Conservation (phyloP, 2,888 invertebrate species). For the Platycheirus albimanus region DNA sequence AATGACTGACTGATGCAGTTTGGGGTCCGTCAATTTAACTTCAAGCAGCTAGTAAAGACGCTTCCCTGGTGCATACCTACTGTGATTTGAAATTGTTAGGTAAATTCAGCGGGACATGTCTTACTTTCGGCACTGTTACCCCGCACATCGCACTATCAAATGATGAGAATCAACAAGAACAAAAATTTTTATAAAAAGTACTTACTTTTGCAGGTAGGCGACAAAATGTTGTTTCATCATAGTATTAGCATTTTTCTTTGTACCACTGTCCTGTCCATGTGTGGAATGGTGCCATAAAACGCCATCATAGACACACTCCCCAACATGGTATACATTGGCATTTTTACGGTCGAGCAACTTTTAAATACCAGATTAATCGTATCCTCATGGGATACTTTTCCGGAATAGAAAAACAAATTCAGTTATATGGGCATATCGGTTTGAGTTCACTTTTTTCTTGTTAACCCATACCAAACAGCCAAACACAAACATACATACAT, state of each 20-base stretch:
- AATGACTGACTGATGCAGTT: too few relatives aligned
- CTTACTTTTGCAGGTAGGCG: too few relatives aligned
- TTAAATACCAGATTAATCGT: constrained; percentile 70
- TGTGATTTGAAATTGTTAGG: too few relatives aligned
- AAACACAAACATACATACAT: not conserved
- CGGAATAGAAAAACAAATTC: constrained; percentile 65
- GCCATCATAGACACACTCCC: constrained; percentile 9
- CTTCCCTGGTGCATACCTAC: too few relatives aligned
- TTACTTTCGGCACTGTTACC: too few relatives aligned
- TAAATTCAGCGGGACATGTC: too few relatives aligned
- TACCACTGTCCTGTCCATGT: constrained; percentile 10
- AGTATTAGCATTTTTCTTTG: not conserved
- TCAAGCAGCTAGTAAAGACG: too few relatives aligned
- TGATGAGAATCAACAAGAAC: too few relatives aligned
- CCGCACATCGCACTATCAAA: too few relatives aligned
- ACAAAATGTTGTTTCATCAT: too few relatives aligned
- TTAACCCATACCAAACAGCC: not conserved
- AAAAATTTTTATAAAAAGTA: too few relatives aligned
- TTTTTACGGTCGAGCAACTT: constrained; percentile 61
- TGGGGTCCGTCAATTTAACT: too few relatives aligned
- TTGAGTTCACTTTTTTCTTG: constrained; percentile 23
- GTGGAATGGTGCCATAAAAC: constrained; percentile 1
- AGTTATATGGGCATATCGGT: constrained; percentile 42
- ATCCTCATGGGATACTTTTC: constrained; percentile 57
- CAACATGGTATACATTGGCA: constrained; percentile 43